Base-by-base conservation (phyloP, 1,140 invertebrate genomes). In the Steinernema feltiae region DNA sequence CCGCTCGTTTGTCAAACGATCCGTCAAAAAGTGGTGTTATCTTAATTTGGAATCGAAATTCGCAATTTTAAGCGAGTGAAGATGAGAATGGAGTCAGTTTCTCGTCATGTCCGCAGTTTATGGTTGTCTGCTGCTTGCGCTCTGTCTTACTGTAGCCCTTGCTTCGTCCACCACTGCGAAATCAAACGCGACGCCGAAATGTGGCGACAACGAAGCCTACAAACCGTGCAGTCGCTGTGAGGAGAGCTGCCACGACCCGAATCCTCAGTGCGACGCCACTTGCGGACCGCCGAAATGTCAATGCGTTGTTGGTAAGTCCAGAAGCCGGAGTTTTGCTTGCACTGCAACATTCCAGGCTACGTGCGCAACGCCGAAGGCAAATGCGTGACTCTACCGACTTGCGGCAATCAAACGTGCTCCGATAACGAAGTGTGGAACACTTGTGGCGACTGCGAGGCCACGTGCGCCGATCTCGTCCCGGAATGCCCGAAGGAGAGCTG, bases 181-280 rank as follows among this genome's bases (percentile, higher is more conserved):
- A n/a, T n/a, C 35, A 41, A 41, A 41, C 18, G 7, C 35, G 35
- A 41, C 53, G 7, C 15, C 41, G 41, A 46, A 63, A 27, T 63
- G 53, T 63, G 53, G 15, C 15, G 53, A 63, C 24, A 63, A 63
- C 53, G 53, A 63, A 63, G 53, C 53, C 53, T 63, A 63, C 53
- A 63, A 63, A 21, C 53, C 53, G 24, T 63, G 53, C 24, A 63
- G 53, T 63, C 53, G 53, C 12, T 63, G 53, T 27, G 53, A 63
- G 24, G 53, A 63, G 24, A 63, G 7, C 53, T 63, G 53, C 53
- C 53, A 63, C 24, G 53, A 63, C 3, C 53, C 53, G 15, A 63
- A 15, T 63, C 53, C 53, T 3, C 7, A 12, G 7, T 63, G 53
- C 24, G 24, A 7, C 15, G 53, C 53, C 24, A 21, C 24, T 3